These are phyloP conservation scores for Agrochola circellaris DNA, from an alignment of 2,888 invertebrate species.

Conservation along the genomic window DNA sequence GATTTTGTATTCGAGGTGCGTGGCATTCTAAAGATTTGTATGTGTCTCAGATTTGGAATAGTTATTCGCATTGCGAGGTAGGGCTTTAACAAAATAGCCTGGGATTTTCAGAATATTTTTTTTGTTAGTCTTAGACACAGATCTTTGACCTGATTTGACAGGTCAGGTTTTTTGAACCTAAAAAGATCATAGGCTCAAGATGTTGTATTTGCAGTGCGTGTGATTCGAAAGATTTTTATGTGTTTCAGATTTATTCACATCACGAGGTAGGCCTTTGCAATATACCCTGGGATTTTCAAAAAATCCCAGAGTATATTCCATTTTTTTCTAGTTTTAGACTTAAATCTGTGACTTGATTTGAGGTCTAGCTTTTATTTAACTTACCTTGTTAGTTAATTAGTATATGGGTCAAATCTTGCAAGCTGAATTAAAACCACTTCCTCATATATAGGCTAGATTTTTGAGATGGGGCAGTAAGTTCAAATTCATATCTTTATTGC, in stretches of 20 bases:
- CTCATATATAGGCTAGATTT: no score
- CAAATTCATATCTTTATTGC: no score
- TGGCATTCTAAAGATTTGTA: constrained; percentile 2
- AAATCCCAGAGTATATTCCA: no score
- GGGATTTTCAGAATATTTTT: not conserved
- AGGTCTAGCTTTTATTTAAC: no score
- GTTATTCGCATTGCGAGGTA: not conserved
- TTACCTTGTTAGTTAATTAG: no score
- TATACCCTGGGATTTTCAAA: not conserved
- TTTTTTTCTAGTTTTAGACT: no score
- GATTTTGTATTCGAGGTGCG: constrained; percentile 19
- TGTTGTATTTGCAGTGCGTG: constrained; percentile 16
- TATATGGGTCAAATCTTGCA: no score
- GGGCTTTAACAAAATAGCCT: not conserved
- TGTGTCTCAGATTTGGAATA: not conserved
- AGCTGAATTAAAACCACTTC: no score
- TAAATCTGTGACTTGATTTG: no score
- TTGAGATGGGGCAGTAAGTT: no score
- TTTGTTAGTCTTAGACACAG: no score
- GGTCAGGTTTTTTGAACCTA: not conserved
- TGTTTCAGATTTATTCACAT: not conserved
- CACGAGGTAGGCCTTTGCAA: not conserved
- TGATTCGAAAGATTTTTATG: not conserved
- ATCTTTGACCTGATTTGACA: no score
- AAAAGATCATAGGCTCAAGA: not conserved